Conservation (phyloP, 2,113 vertebrate genomes). For the Ptychochromis oligacanthus region DNA sequence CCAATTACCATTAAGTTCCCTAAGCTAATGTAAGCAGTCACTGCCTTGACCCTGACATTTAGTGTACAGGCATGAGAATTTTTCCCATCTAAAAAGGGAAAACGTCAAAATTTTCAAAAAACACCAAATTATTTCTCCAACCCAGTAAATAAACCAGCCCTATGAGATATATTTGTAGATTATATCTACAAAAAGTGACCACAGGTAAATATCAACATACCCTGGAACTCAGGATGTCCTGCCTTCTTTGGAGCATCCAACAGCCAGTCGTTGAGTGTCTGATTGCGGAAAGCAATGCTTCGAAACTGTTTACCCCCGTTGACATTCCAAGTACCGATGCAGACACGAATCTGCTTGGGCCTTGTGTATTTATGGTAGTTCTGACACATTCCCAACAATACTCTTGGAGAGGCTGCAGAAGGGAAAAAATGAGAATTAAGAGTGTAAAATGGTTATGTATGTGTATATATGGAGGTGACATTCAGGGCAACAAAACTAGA, state of each 20-base stretch:
- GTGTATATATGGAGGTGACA: background rate
- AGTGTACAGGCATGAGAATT: background rate
- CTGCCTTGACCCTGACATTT: background rate
- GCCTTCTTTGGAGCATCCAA: conserved; percentile 92
- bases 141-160: background rate
- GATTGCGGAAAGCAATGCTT: conserved; percentile 97
- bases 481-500: background rate
- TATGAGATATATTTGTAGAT: background rate
- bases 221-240: conserved; percentile 91
- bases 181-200: background rate
- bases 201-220: conserved; percentile 68
- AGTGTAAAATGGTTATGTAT: background rate
- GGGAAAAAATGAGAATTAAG: background rate
- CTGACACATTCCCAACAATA: conserved; percentile 95
- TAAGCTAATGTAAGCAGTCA: background rate
- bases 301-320: conserved; percentile 98
- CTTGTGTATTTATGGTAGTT: conserved; percentile 93
- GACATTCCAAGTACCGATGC: conserved; percentile 95
- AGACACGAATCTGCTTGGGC: conserved; percentile 90
- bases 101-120: background rate
- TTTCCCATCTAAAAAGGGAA: background rate
- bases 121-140: background rate
- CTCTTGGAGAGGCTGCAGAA: conserved; percentile 90
- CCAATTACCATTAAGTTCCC: background rate
- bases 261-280: conserved; percentile 98